These are phyloP conservation scores for Muricea muricata DNA, from an alignment of 92 coral and sea anemone genomes.

Conservation along the genomic window DNA sequence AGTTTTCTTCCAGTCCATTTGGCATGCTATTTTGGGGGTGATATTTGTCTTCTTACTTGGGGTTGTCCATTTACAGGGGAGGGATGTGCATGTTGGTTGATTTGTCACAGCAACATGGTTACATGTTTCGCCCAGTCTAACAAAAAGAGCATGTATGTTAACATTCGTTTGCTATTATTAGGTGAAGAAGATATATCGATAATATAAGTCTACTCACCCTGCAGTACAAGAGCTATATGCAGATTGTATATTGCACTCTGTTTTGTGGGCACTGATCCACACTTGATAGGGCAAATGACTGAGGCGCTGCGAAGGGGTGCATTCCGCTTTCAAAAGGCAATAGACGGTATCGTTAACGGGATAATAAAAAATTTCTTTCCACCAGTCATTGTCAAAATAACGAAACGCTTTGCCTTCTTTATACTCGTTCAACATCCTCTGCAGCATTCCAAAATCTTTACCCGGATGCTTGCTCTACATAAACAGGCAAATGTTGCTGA, in stretches of 20 bases:
- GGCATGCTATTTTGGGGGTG: constrained; percentile 32
- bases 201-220: constrained; percentile 5
- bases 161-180: neutral
- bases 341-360: constrained; percentile 29
- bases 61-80: constrained; percentile 51
- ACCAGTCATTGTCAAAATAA: constrained; percentile 38
- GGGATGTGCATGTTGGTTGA: constrained; percentile 52
- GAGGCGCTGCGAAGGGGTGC: constrained; percentile 41
- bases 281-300: constrained; percentile 52
- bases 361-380: constrained; percentile 38
- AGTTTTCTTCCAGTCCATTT: constrained; percentile 46
- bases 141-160: neutral
- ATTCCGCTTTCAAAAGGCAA: constrained; percentile 50
- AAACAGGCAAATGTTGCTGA: neutral
- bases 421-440: neutral
- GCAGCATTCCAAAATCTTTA: neutral
- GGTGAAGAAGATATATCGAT: neutral
- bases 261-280: constrained; percentile 44
- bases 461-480: neutral
- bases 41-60: constrained; percentile 54
- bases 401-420: constrained; percentile 15
- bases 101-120: constrained; percentile 40
- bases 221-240: constrained; percentile 58
- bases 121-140: constrained; percentile 51
- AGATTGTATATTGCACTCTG: constrained; percentile 40